Evolutionary conservation across 2,797 vertebrate genomes (phyloP).

Genomic region (Octomys mimax): DNA sequence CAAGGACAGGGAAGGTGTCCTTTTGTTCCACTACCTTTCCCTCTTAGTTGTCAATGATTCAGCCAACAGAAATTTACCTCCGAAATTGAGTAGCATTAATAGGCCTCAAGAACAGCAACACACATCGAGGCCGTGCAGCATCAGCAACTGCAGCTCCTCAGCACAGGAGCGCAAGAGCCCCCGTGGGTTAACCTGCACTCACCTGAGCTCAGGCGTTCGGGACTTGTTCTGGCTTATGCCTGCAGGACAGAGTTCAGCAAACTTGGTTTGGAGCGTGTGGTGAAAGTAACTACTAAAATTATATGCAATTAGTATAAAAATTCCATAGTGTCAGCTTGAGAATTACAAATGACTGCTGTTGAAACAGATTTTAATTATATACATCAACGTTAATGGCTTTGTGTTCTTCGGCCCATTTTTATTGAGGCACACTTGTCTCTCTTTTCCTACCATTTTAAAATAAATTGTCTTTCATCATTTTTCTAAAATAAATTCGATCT

Average conservation of each 20-base stretch:
- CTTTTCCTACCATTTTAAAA: constrained; percentile 41
- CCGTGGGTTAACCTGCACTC: background rate
- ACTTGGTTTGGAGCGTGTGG: background rate
- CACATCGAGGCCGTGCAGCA: background rate
- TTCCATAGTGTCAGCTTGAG: constrained; percentile 1
- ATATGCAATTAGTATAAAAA: background rate
- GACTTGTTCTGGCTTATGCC: background rate
- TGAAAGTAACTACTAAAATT: constrained; percentile 33
- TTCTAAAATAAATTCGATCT: constrained; percentile 57
- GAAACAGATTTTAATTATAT: background rate
- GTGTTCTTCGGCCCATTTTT: background rate
- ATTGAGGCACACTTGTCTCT: background rate
- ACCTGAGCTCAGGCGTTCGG: background rate
- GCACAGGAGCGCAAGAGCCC: background rate
- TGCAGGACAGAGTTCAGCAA: background rate
- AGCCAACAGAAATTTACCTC: background rate
- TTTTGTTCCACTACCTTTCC: background rate
- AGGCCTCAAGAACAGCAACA: constrained; percentile 35
- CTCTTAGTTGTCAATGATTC: background rate
- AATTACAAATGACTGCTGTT: constrained; percentile 45
- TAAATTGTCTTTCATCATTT: constrained; percentile 31
- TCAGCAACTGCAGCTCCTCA: background rate
- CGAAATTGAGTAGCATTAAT: constrained; percentile 32
- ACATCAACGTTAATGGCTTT: background rate
- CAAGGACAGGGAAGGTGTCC: background rate